Evolutionary conservation across 2,888 invertebrate species (phyloP), one percentile per base, ranked within the genome.

Genomic region (Caenorhabditis sinica): DNA sequence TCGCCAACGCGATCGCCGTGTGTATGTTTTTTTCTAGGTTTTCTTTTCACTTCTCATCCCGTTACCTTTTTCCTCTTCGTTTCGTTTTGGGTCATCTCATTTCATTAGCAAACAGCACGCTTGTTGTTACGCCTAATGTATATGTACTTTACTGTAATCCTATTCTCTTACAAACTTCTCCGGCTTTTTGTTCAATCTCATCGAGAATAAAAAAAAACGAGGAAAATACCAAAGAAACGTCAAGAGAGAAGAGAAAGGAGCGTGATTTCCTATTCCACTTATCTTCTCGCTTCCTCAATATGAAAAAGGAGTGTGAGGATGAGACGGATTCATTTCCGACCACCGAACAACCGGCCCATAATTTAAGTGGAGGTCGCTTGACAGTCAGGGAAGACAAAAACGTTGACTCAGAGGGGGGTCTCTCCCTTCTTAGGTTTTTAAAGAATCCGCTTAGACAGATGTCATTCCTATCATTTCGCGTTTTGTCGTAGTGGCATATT

Each of bases 91-190:
- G 80, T 80, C 80, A 80, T 80, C 80, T 72, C 80, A 80, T 80
- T 80, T 80, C 80, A 80, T 80, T 80, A 80, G 80, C 72, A 80
- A 80, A 80, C 80, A 80, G 72, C 58, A 72, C 80, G 80, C 72
- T 56, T 80, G 80, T 80, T 80, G 80, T 80, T 80, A 80, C 72
- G 72, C 56, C 72, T 76, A 80, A 80, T 72, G 65, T 80, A 72
- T 80, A 73, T 80, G 80, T 80, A 80, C 80, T 80, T 80, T 80
- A 80, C 72, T 80, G 80, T 80, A 80, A 80, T 80, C 72, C 80
- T 80, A 80, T 80, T 73, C 72, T 73, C 58, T 60, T 80, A 53
- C 58, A 80, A 72, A 72, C 79, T 43, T 69, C 30, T 63, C 53
- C 45, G 17, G 17, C 17, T 73, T 73, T 73, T 71, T 72, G 33